phyloP scores from a whole-genome alignment of 2,113 vertebrate species.

The Corydoras maculifer region DNA sequence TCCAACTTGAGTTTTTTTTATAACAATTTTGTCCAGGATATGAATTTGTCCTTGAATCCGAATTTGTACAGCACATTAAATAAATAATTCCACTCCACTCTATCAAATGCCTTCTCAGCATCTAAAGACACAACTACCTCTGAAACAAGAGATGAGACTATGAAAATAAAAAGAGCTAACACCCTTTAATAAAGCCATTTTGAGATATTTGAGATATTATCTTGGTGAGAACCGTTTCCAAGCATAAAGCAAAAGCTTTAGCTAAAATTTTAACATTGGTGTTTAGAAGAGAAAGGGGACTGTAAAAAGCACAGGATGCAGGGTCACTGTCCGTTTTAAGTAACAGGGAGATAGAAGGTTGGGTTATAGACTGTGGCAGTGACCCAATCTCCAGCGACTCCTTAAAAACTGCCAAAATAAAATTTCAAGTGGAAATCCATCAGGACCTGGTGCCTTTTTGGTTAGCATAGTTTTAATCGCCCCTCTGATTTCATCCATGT shows the following conservation, averaged over 20 bases:
- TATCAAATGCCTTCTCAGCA: no score
- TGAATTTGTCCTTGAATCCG: constrained; percentile 1
- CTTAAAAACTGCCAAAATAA: neutral
- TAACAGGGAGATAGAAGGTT: constrained; percentile 1
- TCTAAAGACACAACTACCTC: no score
- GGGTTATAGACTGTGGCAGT: neutral
- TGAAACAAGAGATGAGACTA: no score
- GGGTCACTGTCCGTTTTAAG: neutral
- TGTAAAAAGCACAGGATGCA: constrained; percentile 3
- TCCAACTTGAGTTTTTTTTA: neutral
- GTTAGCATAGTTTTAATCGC: neutral
- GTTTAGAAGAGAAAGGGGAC: neutral
- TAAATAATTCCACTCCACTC: neutral
- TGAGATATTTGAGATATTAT: neutral
- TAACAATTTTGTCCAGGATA: neutral
- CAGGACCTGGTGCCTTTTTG: constrained; percentile 1
- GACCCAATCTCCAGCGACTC: constrained; percentile 1
- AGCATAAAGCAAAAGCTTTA: neutral
- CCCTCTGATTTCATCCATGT: constrained; percentile 2
- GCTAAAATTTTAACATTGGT: neutral
- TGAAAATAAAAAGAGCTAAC: neutral
- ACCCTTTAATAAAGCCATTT: neutral
- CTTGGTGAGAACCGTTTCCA: neutral
- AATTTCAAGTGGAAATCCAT: constrained; percentile 9
- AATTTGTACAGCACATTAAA: neutral